phyloP scores from a whole-genome alignment of 2,113 vertebrate species.

The Bos indicus region DNA sequence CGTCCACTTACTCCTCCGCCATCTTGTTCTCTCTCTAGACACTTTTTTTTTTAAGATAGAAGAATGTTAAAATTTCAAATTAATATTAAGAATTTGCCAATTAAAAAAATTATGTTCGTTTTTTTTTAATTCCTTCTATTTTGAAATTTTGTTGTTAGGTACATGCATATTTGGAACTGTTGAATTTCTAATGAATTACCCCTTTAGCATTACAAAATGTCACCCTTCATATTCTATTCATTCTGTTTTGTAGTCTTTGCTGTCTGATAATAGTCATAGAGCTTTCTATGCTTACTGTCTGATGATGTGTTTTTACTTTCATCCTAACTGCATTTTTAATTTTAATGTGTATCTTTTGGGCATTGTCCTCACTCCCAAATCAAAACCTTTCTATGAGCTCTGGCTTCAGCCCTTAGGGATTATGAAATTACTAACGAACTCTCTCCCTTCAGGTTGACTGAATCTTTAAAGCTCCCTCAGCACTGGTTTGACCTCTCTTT shows the following conservation, averaged over 20 bases:
- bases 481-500: neutral
- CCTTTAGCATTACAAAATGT: neutral
- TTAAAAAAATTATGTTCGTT: no score
- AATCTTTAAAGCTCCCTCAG: neutral
- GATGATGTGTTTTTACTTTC: neutral
- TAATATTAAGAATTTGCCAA: neutral
- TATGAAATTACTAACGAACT: neutral
- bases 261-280: neutral
- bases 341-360: neutral
- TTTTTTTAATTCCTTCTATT: neutral
- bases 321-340: neutral
- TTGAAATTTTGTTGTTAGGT: neutral
- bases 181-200: neutral
- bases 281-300: neutral
- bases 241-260: neutral
- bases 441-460: neutral
- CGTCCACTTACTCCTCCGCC: accelerated
- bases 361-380: neutral
- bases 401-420: neutral
- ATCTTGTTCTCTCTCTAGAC: neutral
- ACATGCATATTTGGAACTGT: neutral
- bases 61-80: neutral
- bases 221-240: neutral
- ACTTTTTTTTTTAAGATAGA: neutral
- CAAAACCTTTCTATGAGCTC: neutral